Evolutionary conservation across 1,140 invertebrate genomes (phyloP), one percentile per base, ranked within the genome.

Genomic region (Acromyrmex charruanus): DNA sequence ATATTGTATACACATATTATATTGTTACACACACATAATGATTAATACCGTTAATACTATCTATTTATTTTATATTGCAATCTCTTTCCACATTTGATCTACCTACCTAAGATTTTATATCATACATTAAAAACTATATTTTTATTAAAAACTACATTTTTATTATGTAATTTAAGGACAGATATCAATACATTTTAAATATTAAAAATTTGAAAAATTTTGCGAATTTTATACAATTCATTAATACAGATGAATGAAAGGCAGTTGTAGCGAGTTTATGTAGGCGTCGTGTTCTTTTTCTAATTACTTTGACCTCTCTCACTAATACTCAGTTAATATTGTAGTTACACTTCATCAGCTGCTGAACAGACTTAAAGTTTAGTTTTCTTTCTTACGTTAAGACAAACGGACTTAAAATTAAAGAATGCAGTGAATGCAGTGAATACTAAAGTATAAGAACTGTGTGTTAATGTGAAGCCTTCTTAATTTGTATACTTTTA

Each of bases 241-340:
- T 66, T 72, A 72, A 87, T 12, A 59, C 69, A 44, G 74, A 86
- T 89, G 53, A 71, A 63, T 66, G 39, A 79, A 84, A 89, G 77
- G 21, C 59, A 55, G 44, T 81, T 82, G 65, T 74, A 10, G 66
- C 72, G 81, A 75, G 71, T 53, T 75, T 69, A 90, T 44, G 93
- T 93, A 71, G 89, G 90, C 88, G 92, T 88, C 85, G 61, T 88
- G 79, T 79, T 82, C 65, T 89, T 87, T 74, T 89, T 81, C 86
- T 92, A 92, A 93, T 93, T 88, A 87, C 87, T 88, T 89, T 92
- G 92, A 93, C 92, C 93, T 90, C 89, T 91, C 87, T 89, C 61
- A 61, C 55, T 90, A 90, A 88, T 85, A 88, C 86, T 81, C 86
- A 68, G 75, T 88, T 87, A 88, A 90, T 77, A 21, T 21, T 21